phyloP scores from a whole-genome alignment of 2,888 invertebrate genomes.

The Carabus problematicus region DNA sequence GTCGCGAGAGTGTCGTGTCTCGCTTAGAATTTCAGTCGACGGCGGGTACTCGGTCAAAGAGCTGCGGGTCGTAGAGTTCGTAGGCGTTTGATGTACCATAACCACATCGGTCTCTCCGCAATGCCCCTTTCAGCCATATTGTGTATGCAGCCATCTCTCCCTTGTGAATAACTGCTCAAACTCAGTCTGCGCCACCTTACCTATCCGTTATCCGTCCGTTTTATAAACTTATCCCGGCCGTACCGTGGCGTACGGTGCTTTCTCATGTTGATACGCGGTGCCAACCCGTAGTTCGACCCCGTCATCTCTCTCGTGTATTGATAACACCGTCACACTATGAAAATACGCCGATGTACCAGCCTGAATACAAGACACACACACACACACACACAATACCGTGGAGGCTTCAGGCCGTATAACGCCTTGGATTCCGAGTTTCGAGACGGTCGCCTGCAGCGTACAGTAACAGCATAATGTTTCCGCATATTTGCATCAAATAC shows the following conservation, averaged over 20 bases:
- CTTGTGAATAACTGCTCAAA: not conserved
- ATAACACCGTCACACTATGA: slow-evolving; percentile 7
- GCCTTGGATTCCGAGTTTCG: too few species aligned
- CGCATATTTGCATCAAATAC: too few species aligned
- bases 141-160: slow-evolving; percentile 4
- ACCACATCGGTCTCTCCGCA: not conserved
- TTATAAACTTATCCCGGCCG: not conserved
- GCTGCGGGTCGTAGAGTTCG: slow-evolving; percentile 3
- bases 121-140: slow-evolving; percentile 18
- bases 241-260: not conserved
- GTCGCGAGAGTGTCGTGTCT: slow-evolving; percentile 1
- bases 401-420: too few species aligned
- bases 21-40: not conserved
- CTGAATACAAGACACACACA: not conserved
- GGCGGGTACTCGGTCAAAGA: not conserved
- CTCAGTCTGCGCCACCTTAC: not conserved
- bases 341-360: slow-evolving; percentile 11
- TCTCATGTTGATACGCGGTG: slow-evolving; percentile 13
- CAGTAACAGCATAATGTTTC: too few species aligned
- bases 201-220: slow-evolving; percentile 1
- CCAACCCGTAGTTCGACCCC: not conserved
- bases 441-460: too few species aligned
- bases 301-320: slow-evolving; percentile 15
- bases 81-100: slow-evolving; percentile 20
- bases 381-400: not conserved